A percentile compares a stretch with the other conserved stretches of the same genome.
These are phyloP conservation scores for Uloborus plumipes DNA, from an alignment of 2,888 invertebrate species.

Conservation along the genomic window DNA sequence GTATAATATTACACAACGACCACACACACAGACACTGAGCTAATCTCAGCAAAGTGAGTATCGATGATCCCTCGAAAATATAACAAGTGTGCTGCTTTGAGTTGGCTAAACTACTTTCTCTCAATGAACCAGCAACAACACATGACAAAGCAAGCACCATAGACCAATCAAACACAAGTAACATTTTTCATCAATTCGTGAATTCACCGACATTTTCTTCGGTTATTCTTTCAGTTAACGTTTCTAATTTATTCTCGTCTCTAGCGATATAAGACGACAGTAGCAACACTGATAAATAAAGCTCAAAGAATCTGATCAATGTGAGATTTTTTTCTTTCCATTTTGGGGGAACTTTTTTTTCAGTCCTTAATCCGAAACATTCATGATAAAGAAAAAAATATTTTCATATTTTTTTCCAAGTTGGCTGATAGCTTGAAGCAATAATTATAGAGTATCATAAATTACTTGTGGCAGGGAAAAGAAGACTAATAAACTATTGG, in stretches of 20 bases:
- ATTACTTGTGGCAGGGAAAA: conserved; percentile 31
- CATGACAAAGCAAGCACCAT: background rate
- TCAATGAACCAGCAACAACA: too few relatives aligned
- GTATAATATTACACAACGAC: too few relatives aligned
- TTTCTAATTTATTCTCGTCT: conserved; percentile 35
- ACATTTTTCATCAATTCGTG: too few relatives aligned
- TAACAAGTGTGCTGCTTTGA: background rate
- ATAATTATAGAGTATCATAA: conserved; percentile 43
- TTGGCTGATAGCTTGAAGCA: conserved; percentile 11
- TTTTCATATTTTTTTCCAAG: conserved; percentile 3
- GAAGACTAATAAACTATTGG: conserved; percentile 41
- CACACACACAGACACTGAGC: too few relatives aligned
- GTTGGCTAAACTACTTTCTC: too few relatives aligned
- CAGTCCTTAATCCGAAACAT: conserved; percentile 27
- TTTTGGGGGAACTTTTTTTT: conserved; percentile 16
- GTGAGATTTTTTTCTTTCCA: conserved; percentile 17
- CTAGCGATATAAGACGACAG: conserved; percentile 27
- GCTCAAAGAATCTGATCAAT: conserved; percentile 32
- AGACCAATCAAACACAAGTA: background rate
- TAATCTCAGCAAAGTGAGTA: background rate
- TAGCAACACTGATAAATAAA: conserved; percentile 48
- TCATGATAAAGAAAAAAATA: conserved; percentile 3
- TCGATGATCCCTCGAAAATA: background rate
- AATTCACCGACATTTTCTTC: too few relatives aligned
- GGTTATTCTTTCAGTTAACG: background rate